Conservation (phyloP, 2,888 invertebrate genomes). For the Pemphredon lugubris region DNA sequence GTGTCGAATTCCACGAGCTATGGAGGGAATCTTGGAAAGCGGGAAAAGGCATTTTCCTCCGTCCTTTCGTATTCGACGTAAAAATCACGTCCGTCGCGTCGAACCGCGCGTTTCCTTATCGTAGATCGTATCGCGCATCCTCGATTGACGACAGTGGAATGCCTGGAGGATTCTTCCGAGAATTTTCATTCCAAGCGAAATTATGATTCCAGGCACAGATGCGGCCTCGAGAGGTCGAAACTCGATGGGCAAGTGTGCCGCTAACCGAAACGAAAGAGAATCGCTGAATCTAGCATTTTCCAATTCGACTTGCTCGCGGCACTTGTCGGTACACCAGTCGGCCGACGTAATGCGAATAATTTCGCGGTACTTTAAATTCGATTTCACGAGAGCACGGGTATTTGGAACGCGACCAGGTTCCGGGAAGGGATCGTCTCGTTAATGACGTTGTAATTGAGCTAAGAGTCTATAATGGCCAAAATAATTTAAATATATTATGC, state of each 20-base stretch:
- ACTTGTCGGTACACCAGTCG: no score
- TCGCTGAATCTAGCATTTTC: constrained; percentile 16
- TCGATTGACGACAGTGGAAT: constrained; percentile 54
- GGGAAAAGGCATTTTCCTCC: background rate
- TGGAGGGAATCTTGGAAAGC: background rate
- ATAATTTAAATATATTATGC: no score
- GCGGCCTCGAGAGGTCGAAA: constrained; percentile 62
- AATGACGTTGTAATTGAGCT: no score
- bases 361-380: no score
- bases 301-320: background rate
- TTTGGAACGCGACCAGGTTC: no score
- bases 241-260: constrained; percentile 47
- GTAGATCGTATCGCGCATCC: constrained; percentile 51
- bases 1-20: background rate
- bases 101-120: constrained; percentile 33
- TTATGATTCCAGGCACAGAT: constrained; percentile 62
- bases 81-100: constrained; percentile 6
- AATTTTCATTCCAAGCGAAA: constrained; percentile 53
- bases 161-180: constrained; percentile 56
- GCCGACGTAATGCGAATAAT: no score
- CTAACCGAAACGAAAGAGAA: constrained; percentile 30
- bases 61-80: background rate
- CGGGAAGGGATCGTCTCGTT: no score
- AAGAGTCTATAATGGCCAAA: no score
- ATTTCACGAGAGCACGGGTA: no score